Percentiles rank a stretch among this genome's conserved stretches.
Evolutionary conservation across 2,888 invertebrate species (phyloP).

Genomic region (Parthenolecanium corni): DNA sequence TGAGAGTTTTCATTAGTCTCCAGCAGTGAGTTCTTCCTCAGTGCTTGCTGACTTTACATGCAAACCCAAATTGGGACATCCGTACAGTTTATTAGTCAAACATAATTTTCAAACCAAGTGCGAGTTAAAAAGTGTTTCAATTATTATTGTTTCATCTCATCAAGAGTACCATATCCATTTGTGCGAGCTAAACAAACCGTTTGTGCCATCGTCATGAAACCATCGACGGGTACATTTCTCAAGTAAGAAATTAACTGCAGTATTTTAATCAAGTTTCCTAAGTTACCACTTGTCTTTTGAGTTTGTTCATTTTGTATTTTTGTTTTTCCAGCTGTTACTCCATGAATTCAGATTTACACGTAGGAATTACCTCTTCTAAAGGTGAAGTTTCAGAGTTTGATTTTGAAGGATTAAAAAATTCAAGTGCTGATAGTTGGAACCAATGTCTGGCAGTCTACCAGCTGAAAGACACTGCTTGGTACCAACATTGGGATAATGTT

Average conservation of each 20-base stretch:
- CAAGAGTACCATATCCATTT: conserved; percentile 74
- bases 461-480: conserved; percentile 44
- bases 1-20: too few species aligned
- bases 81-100: neutral
- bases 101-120: conserved; percentile 28
- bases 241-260: conserved; percentile 49
- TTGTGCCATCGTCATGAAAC: conserved; percentile 72
- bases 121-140: conserved; percentile 27
- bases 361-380: conserved; percentile 73
- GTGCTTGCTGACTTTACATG: too few species aligned
- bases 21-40: neutral
- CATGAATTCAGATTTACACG: conserved; percentile 74
- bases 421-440: conserved; percentile 40
- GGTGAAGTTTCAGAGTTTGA: conserved; percentile 77
- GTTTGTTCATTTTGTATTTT: neutral
- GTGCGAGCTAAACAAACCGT: conserved; percentile 66
- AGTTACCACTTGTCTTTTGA: neutral
- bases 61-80: too few species aligned
- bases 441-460: conserved; percentile 39
- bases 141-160: conserved; percentile 41
- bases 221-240: conserved; percentile 76
- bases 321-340: conserved; percentile 58
- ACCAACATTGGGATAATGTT: conserved; percentile 57
- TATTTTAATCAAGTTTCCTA: neutral
- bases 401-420: conserved; percentile 53